Percentiles rank a stretch among this genome's conserved stretches.
Conservation (phyloP, 2,888 invertebrate genomes). For the Nemurella pictetii region DNA sequence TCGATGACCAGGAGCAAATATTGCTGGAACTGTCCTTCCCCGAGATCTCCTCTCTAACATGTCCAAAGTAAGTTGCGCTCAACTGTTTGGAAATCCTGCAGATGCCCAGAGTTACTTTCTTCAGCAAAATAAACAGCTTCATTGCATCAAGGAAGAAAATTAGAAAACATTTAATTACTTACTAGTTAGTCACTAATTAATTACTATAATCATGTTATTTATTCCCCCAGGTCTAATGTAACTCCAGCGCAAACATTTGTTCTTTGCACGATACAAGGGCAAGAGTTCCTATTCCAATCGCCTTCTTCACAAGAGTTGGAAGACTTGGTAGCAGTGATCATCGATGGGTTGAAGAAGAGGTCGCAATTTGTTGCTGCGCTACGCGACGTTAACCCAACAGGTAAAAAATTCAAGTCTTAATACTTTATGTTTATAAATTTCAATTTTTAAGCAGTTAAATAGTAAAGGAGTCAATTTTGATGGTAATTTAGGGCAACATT, state of each 20-base stretch:
- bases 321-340: slow-evolving; percentile 78
- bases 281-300: slow-evolving; percentile 89
- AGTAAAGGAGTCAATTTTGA: no score
- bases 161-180: background rate
- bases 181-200: background rate
- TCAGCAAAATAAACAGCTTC: background rate
- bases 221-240: slow-evolving; percentile 53
- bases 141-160: background rate
- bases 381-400: slow-evolving; percentile 59
- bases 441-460: no score
- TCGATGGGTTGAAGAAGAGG: slow-evolving; percentile 83
- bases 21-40: slow-evolving; percentile 83
- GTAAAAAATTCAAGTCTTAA: no score
- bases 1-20: slow-evolving; percentile 90
- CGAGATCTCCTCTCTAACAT: slow-evolving; percentile 78
- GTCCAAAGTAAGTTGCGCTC: slow-evolving; percentile 54
- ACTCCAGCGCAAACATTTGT: slow-evolving; percentile 68
- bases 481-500: no score
- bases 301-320: slow-evolving; percentile 85
- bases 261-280: slow-evolving; percentile 80
- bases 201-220: no score
- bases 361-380: slow-evolving; percentile 83
- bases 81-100: background rate
- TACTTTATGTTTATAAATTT: no score
- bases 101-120: background rate